Evolutionary conservation across 2,888 invertebrate genomes (phyloP), one percentile per base, ranked within the genome.

Genomic region (Tetragnatha montana): DNA sequence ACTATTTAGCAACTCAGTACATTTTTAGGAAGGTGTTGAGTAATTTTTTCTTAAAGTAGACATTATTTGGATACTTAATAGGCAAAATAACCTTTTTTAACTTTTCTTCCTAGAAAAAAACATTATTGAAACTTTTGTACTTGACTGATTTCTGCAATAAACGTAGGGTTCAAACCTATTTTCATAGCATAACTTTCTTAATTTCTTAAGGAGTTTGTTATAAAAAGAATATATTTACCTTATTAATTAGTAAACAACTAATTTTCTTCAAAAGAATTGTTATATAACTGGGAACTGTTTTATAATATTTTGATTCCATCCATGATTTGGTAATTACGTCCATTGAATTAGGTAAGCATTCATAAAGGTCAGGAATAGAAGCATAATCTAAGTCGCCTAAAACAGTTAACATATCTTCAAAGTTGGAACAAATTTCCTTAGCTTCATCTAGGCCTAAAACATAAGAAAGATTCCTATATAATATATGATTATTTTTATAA

Each of bases 261-360:
- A 73, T 73, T 49, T 87, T 90, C 14, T 90, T 22, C 10, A 90
- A 17, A 10, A 90, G 76, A 50, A 90, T 79, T 35, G 73, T 70
- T 35, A 90, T 74, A 68, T 82, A 21, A 51, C 90, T 90, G 19
- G 90, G 90, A 68, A 90, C 51, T 21, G 74, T 87, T 17, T 68
- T 90, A 74, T 85, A 90, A 74, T 90, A 90, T 80, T 90, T 87
- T 74, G 87, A 90, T 8, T 74, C 22, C 8, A 79, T 83, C 90
- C 87, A 90, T 0, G 87, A 83, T 19, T 68, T 82, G 10, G 89
- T 86, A 22, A 81, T 73, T 60, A 47, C 22, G 73, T 49, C 12
- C 74, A 90, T 69, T 68, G 75, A 14, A 49, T 68, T 47, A 47
- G 82, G 82, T 17, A 90, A 19, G 0, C 78, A 2, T 47, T 82